Evolutionary conservation across 2,888 invertebrate species (phyloP), one percentile per base, ranked within the genome.

Genomic region (Mongoloraphidia duomilia): DNA sequence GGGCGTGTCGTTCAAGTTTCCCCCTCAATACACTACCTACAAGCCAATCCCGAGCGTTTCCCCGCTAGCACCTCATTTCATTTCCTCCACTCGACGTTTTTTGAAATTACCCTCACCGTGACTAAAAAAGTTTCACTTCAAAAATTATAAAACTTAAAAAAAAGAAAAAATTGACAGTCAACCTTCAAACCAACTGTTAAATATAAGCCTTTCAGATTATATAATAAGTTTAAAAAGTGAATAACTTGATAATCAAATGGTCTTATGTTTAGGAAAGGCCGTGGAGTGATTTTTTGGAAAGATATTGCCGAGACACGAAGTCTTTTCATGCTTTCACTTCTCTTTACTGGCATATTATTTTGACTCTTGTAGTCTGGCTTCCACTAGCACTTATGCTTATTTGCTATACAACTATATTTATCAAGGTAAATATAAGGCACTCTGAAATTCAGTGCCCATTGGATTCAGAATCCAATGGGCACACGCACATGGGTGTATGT

Each of bases 301-400:
- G 72, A 34, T 89, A 77, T 63, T 90, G 90, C 60, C 76, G 74
- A 1, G 89, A 90, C 65, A 75, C 26, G 6, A 26, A 26, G 1
- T 6, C 6, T 26, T 26, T 84, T 53, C 64, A 72, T 0, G 57
- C 69, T 2, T 63, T 82, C 11, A 64, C 82, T 47, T 76, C 79
- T 42, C 74, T 82, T 36, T 91, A 89, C 61, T 90, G 88, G 84
- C 82, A 86, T 56, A 77, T 86, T 33, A 74, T 87, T 4, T 73
- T 85, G 14, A 75, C 81, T 1, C 72, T 86, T 8, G 65, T 88
- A 14, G 87, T 89, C 2, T 88, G 88, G 81, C 61, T 87, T 13
- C 90, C 90, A 0, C 66, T 88, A 26, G 69, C 76, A 1, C 71
- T 84, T 1, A 86, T 89, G 82, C 65, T 80, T 1, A 63, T 83